Base-by-base conservation (phyloP, 2,888 invertebrate species). In the Rotaria macrura region DNA sequence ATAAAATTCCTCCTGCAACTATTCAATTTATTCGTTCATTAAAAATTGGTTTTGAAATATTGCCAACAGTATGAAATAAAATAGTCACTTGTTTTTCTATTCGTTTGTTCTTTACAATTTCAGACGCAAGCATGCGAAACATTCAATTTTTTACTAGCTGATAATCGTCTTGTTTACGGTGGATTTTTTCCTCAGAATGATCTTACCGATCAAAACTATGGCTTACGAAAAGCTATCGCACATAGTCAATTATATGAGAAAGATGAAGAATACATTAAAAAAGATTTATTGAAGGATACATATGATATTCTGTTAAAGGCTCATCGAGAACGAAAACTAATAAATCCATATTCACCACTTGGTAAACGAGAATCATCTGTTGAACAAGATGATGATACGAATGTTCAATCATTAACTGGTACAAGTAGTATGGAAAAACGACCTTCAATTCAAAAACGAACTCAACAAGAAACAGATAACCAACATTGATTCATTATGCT, bases 191-290 rank as follows among this genome's bases (percentile, higher is more conserved):
- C 79, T n/a, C 25, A 79, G n/a, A 25, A 43, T 14, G 25, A 43
- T 79, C 40, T 79, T n/a, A n/a, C 4, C 5, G 79, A 79, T 43
- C n/a, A 40, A 79, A 79, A 25, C 25, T 79, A 79, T 79, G 79
- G 79, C n/a, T 79, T 79, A 79, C 7, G 79, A n/a, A 40, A 79
- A 79, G 79, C 79, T 43, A 40, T 79, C n/a, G 79, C 79, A 79
- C 40, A 43, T 14, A 79, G 79, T 43, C 79, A 79, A 79, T 79
- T 43, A n/a, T 79, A 79, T 43, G 79, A 79, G 43, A 43, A 40
- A 79, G 43, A 40, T n/a, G 79, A 79, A 79, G 79, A 79, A n/a
- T 79, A 79, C 43, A n/a, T 43, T n/a, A 79, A 79, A 79, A n/a
- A 10, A 9, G 79, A 79, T 43, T 14, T 43, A 25, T 79, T 79